Evolutionary conservation across 2,888 invertebrate genomes (phyloP).

Genomic region (Minunthozetes semirufus): DNA sequence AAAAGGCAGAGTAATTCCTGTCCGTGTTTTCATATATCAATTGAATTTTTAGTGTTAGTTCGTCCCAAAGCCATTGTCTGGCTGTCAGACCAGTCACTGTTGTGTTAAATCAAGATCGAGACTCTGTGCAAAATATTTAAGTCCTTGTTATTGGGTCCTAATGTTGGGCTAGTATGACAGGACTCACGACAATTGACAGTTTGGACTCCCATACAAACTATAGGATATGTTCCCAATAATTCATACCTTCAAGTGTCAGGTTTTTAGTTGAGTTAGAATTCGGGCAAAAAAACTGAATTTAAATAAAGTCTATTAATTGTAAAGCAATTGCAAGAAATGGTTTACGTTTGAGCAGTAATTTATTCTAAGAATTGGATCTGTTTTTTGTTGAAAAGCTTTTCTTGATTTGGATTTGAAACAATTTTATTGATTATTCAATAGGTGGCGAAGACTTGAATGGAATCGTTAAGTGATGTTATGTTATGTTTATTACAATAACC

Average conservation of each 20-base stretch:
- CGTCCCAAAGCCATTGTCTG: neutral
- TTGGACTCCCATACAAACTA: neutral
- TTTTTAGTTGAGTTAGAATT: neutral
- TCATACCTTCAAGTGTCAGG: neutral
- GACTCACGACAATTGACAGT: neutral
- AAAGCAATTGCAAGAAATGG: too few species aligned
- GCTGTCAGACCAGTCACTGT: neutral
- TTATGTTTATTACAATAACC: neutral
- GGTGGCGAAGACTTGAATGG: neutral
- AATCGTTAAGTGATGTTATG: neutral
- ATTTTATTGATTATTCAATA: neutral
- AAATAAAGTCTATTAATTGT: too few species aligned
- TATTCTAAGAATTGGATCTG: too few species aligned
- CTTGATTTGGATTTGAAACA: neutral
- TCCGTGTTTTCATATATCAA: slow-evolving; percentile 7
- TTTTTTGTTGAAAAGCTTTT: neutral
- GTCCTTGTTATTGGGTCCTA: too few species aligned
- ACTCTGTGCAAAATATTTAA: neutral
- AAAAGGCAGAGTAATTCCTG: slow-evolving; percentile 21
- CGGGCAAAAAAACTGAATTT: neutral
- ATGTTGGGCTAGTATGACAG: neutral
- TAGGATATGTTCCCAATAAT: neutral
- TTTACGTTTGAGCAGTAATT: too few species aligned
- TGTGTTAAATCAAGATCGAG: slow-evolving; percentile 16
- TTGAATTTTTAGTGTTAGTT: neutral